A percentile compares a stretch with the other conserved stretches of the same genome.
Evolutionary conservation across 2,113 vertebrate species (phyloP).

Genomic region (Formicarius rufipectus): DNA sequence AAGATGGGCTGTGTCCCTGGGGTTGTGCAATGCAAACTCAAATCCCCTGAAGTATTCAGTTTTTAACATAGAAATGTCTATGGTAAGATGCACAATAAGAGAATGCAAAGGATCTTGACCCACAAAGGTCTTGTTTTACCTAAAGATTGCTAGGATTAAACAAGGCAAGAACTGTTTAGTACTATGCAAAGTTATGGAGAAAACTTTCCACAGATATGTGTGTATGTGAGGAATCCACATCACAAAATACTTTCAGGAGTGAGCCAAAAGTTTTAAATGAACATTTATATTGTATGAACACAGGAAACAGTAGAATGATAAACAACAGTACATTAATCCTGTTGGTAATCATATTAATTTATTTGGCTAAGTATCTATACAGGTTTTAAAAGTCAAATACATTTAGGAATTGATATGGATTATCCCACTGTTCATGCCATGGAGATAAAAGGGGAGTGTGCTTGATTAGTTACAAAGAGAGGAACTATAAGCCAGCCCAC

Average conservation of each 20-base stretch:
- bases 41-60: not conserved
- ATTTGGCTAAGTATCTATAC: not conserved
- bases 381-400: not conserved
- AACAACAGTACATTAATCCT: conserved; percentile 3
- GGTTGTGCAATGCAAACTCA: not conserved
- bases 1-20: not conserved
- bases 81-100: not conserved
- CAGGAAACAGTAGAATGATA: not conserved
- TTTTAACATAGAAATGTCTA: not conserved
- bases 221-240: not conserved
- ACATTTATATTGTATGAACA: not conserved
- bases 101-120: not conserved
- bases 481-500: not conserved
- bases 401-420: not conserved
- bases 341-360: not conserved
- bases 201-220: not conserved
- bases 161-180: not conserved
- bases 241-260: not conserved
- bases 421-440: not conserved
- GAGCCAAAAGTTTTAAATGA: not conserved
- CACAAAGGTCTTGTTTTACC: not conserved
- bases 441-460: not conserved
- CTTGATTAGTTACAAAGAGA: not conserved
- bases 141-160: not conserved
- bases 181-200: not conserved